These are phyloP conservation scores for Delia radicum DNA, from an alignment of 1,140 invertebrate genomes.

Conservation along the genomic window DNA sequence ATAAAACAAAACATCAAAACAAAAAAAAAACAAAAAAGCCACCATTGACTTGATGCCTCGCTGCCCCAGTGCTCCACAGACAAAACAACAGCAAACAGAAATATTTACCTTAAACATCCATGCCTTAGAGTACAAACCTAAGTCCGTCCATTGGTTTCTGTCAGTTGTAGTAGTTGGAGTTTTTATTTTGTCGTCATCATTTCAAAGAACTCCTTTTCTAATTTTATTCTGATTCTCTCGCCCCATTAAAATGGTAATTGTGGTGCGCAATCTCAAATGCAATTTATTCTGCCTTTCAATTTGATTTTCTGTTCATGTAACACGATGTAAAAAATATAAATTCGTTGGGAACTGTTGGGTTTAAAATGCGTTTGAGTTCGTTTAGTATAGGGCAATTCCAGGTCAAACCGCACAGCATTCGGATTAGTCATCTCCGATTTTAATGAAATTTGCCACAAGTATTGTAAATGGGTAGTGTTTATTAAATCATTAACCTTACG, in stretches of 20 bases:
- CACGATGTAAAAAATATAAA: no score
- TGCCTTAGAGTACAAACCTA: not conserved
- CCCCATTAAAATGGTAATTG: conserved; percentile 8
- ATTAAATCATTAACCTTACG: no score
- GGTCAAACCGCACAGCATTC: no score
- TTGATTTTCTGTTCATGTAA: no score
- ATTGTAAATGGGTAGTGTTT: no score
- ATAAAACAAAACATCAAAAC: not conserved
- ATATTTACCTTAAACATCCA: not conserved
- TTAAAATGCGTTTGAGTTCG: no score
- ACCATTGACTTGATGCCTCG: conserved; percentile 22
- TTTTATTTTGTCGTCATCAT: not conserved
- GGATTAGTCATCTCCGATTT: no score
- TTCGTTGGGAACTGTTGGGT: no score
- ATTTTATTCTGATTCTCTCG: not conserved
- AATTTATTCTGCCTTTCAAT: no score
- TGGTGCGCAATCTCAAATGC: not conserved
- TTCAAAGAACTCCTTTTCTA: not conserved
- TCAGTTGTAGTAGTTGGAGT: not conserved
- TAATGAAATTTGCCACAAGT: no score
- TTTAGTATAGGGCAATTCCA: no score
- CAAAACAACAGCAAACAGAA: not conserved
- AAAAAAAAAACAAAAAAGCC: not conserved
- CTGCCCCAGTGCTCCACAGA: conserved; percentile 16
- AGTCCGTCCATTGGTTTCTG: not conserved